Percentiles rank a stretch among this genome's conserved stretches.
phyloP scores from a whole-genome alignment of 2,888 invertebrate species.

The Erebia ligea region DNA sequence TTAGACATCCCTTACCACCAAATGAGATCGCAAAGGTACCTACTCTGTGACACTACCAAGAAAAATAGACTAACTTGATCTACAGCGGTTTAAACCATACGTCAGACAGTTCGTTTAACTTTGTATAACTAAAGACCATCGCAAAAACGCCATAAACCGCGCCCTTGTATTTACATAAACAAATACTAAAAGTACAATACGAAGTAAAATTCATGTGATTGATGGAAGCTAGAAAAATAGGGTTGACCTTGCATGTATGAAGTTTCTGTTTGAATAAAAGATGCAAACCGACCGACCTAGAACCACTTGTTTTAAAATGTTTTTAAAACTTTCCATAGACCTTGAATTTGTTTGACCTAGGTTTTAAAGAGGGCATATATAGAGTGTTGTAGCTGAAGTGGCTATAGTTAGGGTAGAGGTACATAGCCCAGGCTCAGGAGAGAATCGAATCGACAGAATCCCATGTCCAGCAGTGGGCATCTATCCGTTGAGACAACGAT shows the following conservation, averaged over 20 bases:
- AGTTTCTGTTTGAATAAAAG: slow-evolving; percentile 8
- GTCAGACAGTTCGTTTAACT: too few species aligned
- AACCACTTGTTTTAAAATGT: not conserved
- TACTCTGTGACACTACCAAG: too few species aligned
- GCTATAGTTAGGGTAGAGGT: not conserved
- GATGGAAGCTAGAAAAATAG: not conserved
- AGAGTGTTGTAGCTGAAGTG: not conserved
- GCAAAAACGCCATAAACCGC: too few species aligned
- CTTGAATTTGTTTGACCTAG: not conserved
- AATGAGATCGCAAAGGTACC: too few species aligned
- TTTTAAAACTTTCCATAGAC: not conserved
- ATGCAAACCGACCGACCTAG: slow-evolving; percentile 6
- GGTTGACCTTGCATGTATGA: slow-evolving; percentile 7
- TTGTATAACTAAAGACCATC: too few species aligned
- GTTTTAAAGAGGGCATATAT: not conserved
- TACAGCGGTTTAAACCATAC: too few species aligned
- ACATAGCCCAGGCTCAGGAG: not conserved
- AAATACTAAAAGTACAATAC: not conserved
- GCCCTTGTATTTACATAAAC: too few species aligned
- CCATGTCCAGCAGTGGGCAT: too few species aligned
- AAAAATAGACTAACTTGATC: too few species aligned
- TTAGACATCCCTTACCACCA: too few species aligned
- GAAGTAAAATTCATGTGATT: slow-evolving; percentile 11
- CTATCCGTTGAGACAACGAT: too few species aligned
- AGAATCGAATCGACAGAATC: too few species aligned